Evolutionary conservation across 2,113 vertebrate genomes (phyloP).

Genomic region (Anoplopoma fimbria): DNA sequence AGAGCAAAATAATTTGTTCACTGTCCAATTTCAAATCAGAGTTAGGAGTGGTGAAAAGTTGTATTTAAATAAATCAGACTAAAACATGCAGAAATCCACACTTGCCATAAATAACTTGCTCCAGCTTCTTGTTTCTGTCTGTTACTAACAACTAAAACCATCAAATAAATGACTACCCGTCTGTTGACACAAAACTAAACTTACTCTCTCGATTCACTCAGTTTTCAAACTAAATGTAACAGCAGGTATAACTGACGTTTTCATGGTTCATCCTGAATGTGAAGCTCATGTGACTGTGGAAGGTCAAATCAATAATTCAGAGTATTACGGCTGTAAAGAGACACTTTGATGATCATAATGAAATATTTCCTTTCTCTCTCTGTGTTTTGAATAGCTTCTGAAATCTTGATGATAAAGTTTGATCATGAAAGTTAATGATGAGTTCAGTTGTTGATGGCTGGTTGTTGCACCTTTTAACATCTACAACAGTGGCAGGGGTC

Average conservation of each 20-base stretch:
- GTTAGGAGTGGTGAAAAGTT: too few species aligned
- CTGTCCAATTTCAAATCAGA: too few species aligned
- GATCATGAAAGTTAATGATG: not conserved
- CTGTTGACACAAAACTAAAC: not conserved
- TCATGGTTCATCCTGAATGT: not conserved
- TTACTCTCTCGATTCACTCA: not conserved
- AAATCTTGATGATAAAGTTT: not conserved
- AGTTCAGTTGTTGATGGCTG: constrained; percentile 23
- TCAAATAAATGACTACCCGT: not conserved
- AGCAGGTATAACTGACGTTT: not conserved
- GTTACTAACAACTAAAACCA: not conserved
- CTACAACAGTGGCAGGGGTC: constrained; percentile 61
- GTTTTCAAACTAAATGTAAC: not conserved
- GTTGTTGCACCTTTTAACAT: constrained; percentile 68
- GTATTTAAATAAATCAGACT: too few species aligned
- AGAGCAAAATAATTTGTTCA: too few species aligned
- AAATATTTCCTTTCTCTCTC: not conserved
- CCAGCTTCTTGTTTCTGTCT: constrained; percentile 14
- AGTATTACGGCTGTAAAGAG: constrained; percentile 11
- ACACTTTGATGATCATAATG: not conserved
- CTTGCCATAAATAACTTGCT: too few species aligned
- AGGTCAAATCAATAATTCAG: not conserved
- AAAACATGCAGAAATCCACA: too few species aligned
- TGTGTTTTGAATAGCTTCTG: not conserved
- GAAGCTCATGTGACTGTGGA: not conserved